These are phyloP conservation scores for Brachypterus glaber DNA, from an alignment of 2,888 invertebrate species.

Conservation along the genomic window DNA sequence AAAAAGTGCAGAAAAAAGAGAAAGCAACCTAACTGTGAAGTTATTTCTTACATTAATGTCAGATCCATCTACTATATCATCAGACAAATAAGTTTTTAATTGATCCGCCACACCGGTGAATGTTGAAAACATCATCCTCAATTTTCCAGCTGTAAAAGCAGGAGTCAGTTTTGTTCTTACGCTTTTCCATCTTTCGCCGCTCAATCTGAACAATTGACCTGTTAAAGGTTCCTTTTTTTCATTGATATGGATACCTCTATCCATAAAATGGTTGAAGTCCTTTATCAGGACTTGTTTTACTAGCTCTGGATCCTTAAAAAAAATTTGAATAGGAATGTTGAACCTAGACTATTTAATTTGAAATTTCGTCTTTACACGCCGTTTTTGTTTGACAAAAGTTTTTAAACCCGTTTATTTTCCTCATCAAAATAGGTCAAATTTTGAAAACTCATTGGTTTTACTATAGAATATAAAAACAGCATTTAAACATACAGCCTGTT, in stretches of 20 bases:
- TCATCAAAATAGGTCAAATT: too few relatives aligned
- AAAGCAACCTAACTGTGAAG: too few relatives aligned
- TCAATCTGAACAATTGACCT: conserved; percentile 45
- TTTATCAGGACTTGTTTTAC: conserved; percentile 29
- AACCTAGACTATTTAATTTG: too few relatives aligned
- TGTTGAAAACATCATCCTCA: conserved; percentile 49
- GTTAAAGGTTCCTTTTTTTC: conserved; percentile 47
- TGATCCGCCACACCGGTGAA: conserved; percentile 10
- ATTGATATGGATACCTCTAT: conserved; percentile 49
- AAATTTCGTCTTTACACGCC: too few relatives aligned
- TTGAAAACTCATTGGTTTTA: too few relatives aligned
- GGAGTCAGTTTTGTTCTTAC: conserved; percentile 51
- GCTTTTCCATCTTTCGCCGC: conserved; percentile 48
- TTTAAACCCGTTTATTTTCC: too few relatives aligned
- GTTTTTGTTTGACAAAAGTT: too few relatives aligned
- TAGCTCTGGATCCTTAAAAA: conserved; percentile 24
- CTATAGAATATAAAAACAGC: too few relatives aligned
- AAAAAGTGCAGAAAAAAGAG: too few relatives aligned
- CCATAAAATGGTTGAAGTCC: conserved; percentile 34
- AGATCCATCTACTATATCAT: too few relatives aligned
- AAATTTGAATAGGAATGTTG: background rate
- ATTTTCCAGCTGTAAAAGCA: conserved; percentile 52
- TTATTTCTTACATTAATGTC: too few relatives aligned
- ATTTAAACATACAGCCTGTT: too few relatives aligned
- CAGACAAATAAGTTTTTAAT: background rate